Conservation (phyloP, 2,888 invertebrate genomes). For the Esperia sulphurella region DNA sequence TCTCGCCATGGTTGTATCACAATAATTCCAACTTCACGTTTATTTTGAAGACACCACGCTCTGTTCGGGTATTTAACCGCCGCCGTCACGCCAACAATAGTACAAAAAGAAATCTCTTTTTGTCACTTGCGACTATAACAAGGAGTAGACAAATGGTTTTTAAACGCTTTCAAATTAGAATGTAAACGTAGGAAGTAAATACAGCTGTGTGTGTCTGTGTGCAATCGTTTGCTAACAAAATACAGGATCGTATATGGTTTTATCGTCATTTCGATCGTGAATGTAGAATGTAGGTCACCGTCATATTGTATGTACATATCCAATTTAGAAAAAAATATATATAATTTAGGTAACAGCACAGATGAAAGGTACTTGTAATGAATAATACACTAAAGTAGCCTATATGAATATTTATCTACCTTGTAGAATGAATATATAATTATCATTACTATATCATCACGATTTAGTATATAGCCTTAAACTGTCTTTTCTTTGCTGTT, state of each 20-base stretch:
- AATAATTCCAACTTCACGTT: conserved; percentile 48
- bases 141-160: conserved; percentile 20
- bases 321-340: background rate
- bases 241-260: background rate
- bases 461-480: too few species aligned
- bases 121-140: conserved; percentile 22
- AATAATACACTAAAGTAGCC: too few species aligned
- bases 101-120: conserved; percentile 21
- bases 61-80: conserved; percentile 23
- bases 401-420: too few species aligned
- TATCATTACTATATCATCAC: too few species aligned
- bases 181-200: background rate
- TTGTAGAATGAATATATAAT: background rate
- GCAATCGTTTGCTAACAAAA: background rate
- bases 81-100: conserved; percentile 28
- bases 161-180: conserved; percentile 21
- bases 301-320: background rate
- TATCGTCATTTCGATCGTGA: background rate
- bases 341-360: too few species aligned
- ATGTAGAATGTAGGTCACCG: background rate
- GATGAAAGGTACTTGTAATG: too few species aligned
- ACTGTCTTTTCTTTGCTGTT: too few species aligned
- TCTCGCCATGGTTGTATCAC: conserved; percentile 46
- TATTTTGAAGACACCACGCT: conserved; percentile 43
- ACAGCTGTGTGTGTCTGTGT: too few species aligned